A percentile compares a stretch with the other conserved stretches of the same genome.
Conservation (phyloP, 2,113 vertebrate species). For the Merops nubicus region DNA sequence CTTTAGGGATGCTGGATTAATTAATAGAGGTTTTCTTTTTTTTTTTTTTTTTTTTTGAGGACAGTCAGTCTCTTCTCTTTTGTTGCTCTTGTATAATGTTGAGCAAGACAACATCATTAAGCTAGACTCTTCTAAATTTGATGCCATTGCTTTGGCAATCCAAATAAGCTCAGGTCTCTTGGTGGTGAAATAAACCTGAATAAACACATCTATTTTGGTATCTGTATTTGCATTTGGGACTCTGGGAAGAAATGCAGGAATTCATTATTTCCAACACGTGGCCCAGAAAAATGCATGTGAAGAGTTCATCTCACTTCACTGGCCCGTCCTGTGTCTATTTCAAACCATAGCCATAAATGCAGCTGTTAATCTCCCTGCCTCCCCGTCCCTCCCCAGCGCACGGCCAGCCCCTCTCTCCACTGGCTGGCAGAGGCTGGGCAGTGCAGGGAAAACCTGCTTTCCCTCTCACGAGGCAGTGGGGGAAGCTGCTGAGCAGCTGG, state of each 20-base stretch:
- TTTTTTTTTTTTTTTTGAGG: background rate
- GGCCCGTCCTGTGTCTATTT: background rate
- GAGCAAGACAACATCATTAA: background rate
- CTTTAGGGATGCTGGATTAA: background rate
- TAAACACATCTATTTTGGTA: conserved; percentile 11
- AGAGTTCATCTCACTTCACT: background rate
- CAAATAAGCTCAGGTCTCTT: background rate
- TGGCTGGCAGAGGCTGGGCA: background rate
- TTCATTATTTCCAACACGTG: background rate
- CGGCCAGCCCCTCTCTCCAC: background rate
- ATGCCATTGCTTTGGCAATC: background rate
- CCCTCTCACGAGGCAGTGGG: background rate
- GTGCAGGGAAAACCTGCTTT: background rate
- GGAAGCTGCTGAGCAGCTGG: conserved; percentile 43
- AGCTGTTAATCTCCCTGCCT: background rate
- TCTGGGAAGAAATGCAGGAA: background rate
- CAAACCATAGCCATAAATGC: background rate
- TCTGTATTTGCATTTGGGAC: conserved; percentile 20
- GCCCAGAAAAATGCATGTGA: background rate
- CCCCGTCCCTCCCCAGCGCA: background rate
- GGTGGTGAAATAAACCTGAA: conserved; percentile 11
- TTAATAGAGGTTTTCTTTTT: background rate
- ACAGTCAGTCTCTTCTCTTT: background rate
- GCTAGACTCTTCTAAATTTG: background rate
- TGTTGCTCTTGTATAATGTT: background rate